Percentiles rank a stretch among this genome's conserved stretches.
Conservation (phyloP, 2,888 invertebrate genomes). For the Luperina nickerlii region DNA sequence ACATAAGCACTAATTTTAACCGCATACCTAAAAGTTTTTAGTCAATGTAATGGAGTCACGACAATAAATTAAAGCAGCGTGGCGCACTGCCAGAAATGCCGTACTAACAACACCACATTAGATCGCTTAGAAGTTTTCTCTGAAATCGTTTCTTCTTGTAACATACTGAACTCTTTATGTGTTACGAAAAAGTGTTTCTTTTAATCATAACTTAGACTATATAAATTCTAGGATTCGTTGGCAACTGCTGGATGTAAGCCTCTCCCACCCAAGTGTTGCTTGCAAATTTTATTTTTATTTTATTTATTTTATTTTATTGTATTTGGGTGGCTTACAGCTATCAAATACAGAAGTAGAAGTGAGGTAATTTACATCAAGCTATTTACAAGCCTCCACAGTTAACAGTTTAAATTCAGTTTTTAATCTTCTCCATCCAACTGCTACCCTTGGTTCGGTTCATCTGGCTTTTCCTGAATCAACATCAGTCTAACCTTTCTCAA, state of each 20-base stretch:
- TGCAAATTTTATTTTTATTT: too few relatives aligned
- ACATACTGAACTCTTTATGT: conserved; percentile 16
- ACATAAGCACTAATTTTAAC: conserved; percentile 59
- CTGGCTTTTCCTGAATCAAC: not conserved
- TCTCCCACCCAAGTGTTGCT: not conserved
- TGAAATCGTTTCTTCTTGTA: conserved; percentile 50
- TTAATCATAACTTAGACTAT: conserved; percentile 9
- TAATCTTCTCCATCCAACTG: not conserved
- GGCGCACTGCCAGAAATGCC: conserved; percentile 63
- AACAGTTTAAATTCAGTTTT: not conserved
- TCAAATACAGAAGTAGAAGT: too few relatives aligned
- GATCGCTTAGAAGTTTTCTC: conserved; percentile 47
- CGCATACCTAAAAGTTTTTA: conserved; percentile 55
- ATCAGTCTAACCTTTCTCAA: not conserved
- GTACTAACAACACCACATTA: conserved; percentile 52
- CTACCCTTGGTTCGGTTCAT: not conserved
- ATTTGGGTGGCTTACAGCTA: too few relatives aligned
- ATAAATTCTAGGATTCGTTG: not conserved
- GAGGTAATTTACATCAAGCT: too few relatives aligned
- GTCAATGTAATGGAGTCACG: conserved; percentile 63
- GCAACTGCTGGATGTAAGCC: not conserved
- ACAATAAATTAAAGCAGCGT: conserved; percentile 55
- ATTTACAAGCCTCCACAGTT: too few relatives aligned
- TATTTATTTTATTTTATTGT: too few relatives aligned
- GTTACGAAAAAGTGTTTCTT: conserved; percentile 5